Conservation (phyloP, 2,888 invertebrate species). For the Leucozona laternaria region DNA sequence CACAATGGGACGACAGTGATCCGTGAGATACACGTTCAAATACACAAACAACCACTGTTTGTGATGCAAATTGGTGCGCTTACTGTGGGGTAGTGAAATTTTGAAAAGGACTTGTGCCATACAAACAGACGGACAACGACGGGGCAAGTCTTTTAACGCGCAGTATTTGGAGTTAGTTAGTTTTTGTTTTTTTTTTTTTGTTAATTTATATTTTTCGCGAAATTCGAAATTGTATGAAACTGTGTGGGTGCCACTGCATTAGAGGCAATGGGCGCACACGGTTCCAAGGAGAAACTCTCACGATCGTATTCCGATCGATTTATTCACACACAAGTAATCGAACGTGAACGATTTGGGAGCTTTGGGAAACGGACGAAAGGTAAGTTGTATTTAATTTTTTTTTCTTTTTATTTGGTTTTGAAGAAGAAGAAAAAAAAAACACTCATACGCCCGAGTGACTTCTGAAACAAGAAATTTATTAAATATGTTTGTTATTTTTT, state of each 20-base stretch:
- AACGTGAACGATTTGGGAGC: conserved; percentile 88
- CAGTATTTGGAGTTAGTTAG: conserved; percentile 31
- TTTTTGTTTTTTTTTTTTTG: conserved; percentile 37
- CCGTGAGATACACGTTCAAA: conserved; percentile 30
- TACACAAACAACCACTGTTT: conserved; percentile 16
- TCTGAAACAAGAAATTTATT: not conserved
- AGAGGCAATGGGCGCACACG: conserved; percentile 88
- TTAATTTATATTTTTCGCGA: conserved; percentile 30
- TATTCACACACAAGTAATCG: conserved; percentile 85
- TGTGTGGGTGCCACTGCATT: conserved; percentile 68
- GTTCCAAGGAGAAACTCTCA: conserved; percentile 90
- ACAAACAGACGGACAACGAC: conserved; percentile 42
- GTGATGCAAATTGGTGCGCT: conserved; percentile 52
- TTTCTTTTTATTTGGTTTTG: not conserved
- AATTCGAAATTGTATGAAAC: conserved; percentile 56
- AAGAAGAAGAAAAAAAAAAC: not conserved
- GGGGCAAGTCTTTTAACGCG: conserved; percentile 61
- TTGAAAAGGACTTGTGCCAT: conserved; percentile 62
- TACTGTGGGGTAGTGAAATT: conserved; percentile 38
- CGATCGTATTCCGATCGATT: conserved; percentile 87
- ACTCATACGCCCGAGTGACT: conserved; percentile 35
- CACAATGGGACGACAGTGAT: conserved; percentile 55
- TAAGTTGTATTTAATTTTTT: conserved; percentile 67
- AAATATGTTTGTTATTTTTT: not conserved
- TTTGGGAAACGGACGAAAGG: conserved; percentile 87